Evolutionary conservation across 1,140 invertebrate species (phyloP).

Genomic region (Zaprionus capensis): DNA sequence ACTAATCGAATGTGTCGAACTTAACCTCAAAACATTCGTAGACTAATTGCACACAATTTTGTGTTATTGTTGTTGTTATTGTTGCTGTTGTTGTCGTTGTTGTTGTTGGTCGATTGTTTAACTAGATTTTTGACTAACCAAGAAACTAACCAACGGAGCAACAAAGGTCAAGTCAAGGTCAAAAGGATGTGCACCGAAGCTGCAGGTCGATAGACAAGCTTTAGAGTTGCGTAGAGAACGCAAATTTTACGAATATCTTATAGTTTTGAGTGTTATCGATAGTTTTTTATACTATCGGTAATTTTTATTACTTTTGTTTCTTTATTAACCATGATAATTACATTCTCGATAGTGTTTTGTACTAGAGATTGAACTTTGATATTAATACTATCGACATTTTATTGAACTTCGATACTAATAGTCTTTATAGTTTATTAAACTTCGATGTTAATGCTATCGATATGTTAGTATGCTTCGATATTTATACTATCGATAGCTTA

Average conservation of each 20-base stretch:
- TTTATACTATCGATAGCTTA: no score
- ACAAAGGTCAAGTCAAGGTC: constrained; percentile 49
- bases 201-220: neutral
- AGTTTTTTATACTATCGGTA: neutral
- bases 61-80: constrained; percentile 37
- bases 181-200: constrained; percentile 5
- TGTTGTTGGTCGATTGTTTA: constrained; percentile 56
- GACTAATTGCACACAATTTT: constrained; percentile 28
- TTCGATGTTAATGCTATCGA: no score
- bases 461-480: no score
- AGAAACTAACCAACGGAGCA: constrained; percentile 55
- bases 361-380: no score
- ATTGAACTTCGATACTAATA: no score
- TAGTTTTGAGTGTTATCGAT: neutral
- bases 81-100: constrained; percentile 33
- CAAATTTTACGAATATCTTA: neutral
- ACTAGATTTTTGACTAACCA: constrained; percentile 45
- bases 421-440: no score
- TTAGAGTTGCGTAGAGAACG: neutral
- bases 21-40: constrained; percentile 13
- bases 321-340: no score
- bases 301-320: no score
- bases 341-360: no score
- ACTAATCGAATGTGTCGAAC: constrained; percentile 42
- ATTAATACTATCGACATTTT: no score